These are phyloP conservation scores for Drosophila subsilvestris DNA, from an alignment of 2,888 invertebrate species.

Conservation along the genomic window DNA sequence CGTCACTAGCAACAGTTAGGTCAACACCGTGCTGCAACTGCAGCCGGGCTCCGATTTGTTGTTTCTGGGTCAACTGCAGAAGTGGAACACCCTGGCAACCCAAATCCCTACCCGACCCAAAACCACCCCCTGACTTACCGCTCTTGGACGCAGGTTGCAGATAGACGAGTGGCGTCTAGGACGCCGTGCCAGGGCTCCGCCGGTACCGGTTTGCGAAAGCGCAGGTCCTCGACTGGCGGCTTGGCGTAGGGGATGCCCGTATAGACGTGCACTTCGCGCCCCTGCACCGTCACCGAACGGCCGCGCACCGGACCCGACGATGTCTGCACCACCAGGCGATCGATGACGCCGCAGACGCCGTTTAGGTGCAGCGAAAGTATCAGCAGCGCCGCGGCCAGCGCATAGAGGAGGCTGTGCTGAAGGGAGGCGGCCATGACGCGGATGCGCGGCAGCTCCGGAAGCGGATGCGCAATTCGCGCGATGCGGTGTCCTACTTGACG, in stretches of 20 bases:
- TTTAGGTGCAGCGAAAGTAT: slow-evolving; percentile 78
- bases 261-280: slow-evolving; percentile 94
- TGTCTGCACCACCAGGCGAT: slow-evolving; percentile 93
- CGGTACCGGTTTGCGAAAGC: slow-evolving; percentile 94
- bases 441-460: slow-evolving; percentile 35
- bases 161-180: slow-evolving; percentile 91
- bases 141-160: slow-evolving; percentile 95
- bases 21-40: slow-evolving; percentile 52
- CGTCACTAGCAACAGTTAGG: slow-evolving; percentile 69
- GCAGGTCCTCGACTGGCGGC: slow-evolving; percentile 92
- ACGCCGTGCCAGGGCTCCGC: slow-evolving; percentile 95
- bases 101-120: not conserved
- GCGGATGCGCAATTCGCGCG: slow-evolving; percentile 28
- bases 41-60: slow-evolving; percentile 42
- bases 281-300: slow-evolving; percentile 91
- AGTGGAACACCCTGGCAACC: slow-evolving; percentile 34
- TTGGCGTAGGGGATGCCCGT: slow-evolving; percentile 96
- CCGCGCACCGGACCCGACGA: slow-evolving; percentile 93
- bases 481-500: slow-evolving; percentile 58
- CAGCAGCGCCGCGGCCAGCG: slow-evolving; percentile 61
- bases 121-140: slow-evolving; percentile 82
- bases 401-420: slow-evolving; percentile 37
- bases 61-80: slow-evolving; percentile 67
- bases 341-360: slow-evolving; percentile 84
- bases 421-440: slow-evolving; percentile 61